Evolutionary conservation across 2,113 vertebrate species (phyloP), one percentile per base, ranked within the genome.

Genomic region (Oncorhynchus mykiss): DNA sequence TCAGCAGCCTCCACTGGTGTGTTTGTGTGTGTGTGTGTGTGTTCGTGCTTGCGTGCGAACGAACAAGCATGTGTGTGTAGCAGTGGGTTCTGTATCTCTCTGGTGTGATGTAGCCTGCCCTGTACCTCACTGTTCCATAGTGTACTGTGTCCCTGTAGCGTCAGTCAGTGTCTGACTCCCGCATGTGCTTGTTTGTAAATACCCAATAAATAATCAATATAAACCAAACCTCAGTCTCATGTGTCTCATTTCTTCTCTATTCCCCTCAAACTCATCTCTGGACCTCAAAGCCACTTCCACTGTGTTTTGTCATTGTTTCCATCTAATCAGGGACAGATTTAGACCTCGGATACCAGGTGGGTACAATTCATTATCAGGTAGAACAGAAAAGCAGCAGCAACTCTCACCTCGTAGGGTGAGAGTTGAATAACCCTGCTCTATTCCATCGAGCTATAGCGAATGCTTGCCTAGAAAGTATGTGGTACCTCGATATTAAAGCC

Each of bases 131-230:
- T 90, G 80, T 85, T 85, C 74, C 80, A 84, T 89, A 88, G 60
- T 80, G 48, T 90, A 75, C 82, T 84, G 88, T 87, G 80, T 86
- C 84, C 88, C 79, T 81, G 77, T 89, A 87, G 85, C 89, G 85
- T 90, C 89, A 49, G 72, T 45, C 39, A 86, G 79, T 83, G 88
- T 89, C 84, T 78, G 39, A 11, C 80, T 89, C 88, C 90, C 93
- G 93, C 93, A 94, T 94, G 93, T 92, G 92, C 91, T 92, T 92
- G 92, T 93, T 92, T 94, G 92, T 94, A 94, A 91, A 93, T 93
- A 93, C 86, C 73, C 87, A 94, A 94, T 93, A 94, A 94, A 76
- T 70, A 77, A 11, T 85, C 76, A 84, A 78, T 84, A 88, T 84
- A 84, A 89, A 88, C 79, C 81, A 80, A 84, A 54, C 81, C 48